Conservation (phyloP, 2,888 invertebrate species). For the Nysson spinosus region DNA sequence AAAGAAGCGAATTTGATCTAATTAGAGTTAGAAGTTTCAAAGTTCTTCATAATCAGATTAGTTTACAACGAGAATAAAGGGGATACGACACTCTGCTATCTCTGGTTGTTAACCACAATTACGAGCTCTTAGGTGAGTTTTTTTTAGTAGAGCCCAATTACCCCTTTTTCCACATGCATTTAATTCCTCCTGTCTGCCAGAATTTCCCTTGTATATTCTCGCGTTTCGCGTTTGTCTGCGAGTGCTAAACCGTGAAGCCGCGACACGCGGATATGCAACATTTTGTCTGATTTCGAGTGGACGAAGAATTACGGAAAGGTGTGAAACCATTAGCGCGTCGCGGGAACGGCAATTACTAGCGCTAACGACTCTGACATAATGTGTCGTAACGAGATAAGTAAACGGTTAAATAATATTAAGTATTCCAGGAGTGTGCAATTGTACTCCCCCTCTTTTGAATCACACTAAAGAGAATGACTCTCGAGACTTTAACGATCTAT, state of each 20-base stretch:
- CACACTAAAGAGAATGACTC: too few species aligned
- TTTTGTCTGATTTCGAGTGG: neutral
- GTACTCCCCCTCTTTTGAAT: too few species aligned
- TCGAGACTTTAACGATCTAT: too few species aligned
- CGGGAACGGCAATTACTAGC: neutral
- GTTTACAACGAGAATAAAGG: constrained; percentile 19
- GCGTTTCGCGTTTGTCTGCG: neutral
- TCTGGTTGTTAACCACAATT: constrained; percentile 29
- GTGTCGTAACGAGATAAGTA: neutral
- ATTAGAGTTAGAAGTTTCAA: constrained; percentile 5
- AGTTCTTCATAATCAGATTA: constrained; percentile 10
- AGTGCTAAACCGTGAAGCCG: neutral
- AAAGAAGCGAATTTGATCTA: too few species aligned
- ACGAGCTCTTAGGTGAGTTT: constrained; percentile 24
- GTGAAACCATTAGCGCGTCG: neutral
- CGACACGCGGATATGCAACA: neutral
- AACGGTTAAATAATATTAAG: too few species aligned
- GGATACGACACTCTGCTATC: neutral
- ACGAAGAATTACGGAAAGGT: neutral
- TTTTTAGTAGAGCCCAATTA: constrained; percentile 31
- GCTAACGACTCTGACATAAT: too few species aligned
- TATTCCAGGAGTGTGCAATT: too few species aligned
- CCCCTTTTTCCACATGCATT: constrained; percentile 34
- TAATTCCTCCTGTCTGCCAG: constrained; percentile 30
- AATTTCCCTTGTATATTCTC: constrained; percentile 6